These are phyloP conservation scores for Heliocidaris tuberculata DNA, from an alignment of 35 echinoderm and acorn worm genomes.

Conservation along the genomic window DNA sequence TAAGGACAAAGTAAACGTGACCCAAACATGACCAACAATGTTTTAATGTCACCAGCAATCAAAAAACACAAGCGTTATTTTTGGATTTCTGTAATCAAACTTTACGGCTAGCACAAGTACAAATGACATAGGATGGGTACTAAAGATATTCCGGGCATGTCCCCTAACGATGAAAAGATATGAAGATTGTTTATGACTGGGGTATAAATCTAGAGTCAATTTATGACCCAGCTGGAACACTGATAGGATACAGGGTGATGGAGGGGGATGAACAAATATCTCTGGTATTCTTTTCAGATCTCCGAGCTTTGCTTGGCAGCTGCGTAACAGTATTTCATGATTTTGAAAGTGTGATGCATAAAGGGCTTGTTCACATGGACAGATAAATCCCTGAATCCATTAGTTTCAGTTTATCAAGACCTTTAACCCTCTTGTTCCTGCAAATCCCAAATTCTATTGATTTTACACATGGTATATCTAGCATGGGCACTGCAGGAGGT, in stretches of 20 bases:
- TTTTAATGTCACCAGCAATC: background rate
- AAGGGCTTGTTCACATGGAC: background rate
- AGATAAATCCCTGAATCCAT: background rate
- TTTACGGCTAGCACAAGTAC: background rate
- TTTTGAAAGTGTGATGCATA: background rate
- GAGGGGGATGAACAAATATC: background rate
- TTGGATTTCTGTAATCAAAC: background rate
- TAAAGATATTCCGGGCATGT: background rate
- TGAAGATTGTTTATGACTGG: background rate
- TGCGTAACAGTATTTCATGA: background rate
- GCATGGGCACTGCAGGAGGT: too few species aligned
- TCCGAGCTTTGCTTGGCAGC: background rate
- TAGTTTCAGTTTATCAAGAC: too few species aligned
- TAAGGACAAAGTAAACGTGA: background rate
- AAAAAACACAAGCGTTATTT: background rate
- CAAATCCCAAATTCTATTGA: too few species aligned
- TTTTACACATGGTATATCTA: too few species aligned
- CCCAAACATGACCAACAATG: background rate
- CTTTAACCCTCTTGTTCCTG: too few species aligned
- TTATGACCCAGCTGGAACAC: background rate
- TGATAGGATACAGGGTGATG: background rate
- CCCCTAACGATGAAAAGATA: background rate
- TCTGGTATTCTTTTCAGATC: constrained; percentile 11
- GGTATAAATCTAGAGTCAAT: background rate
- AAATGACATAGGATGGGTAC: background rate